Base-by-base conservation (phyloP, 2,888 invertebrate species). In the Oligia fasciuncula region DNA sequence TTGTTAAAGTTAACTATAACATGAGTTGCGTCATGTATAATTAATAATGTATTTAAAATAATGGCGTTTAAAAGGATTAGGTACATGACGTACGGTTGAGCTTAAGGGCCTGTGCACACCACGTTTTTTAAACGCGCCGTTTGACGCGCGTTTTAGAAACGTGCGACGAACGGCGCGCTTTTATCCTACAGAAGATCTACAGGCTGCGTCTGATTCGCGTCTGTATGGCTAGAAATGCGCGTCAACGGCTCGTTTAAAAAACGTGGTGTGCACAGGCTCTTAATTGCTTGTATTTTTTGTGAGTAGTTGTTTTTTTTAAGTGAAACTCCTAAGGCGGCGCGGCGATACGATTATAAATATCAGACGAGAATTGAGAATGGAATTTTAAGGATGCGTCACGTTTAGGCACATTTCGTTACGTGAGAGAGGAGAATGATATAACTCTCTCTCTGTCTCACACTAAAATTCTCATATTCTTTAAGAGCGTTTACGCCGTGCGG, bases 1-100 rank as follows among this genome's bases (percentile, higher is more conserved):
- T 91, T 90, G 88, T 90, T 91, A 87, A 89, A 85, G 85, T 89
- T 89, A 89, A 91, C 89, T 82, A 84, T 85, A 89, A 29, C 85
- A 90, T 91, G 90, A 88, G 84, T 85, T 91, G 88, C 88, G 84
- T 89, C 88, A 89, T 70, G 57, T 72, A 73, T 84, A 84, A 85
- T 88, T 85, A 83, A 89, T 85, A 82, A 81, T 80, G 17, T 73
- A 78, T 86, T 79, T 70, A 43, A 82, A 74, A 57, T 79, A 74
- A 75, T 78, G 46, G 49, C 35, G 23, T 54, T 76, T 66, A 40
- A 73, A 67, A 66, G 40, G 63, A 68, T 69, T 35, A 35, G 14
- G 35, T 73, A 75, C n/a, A 54, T n/a, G 29, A 35, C 29, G 40
- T 40, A 46, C 14, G 13, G 11, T 17, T 2, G 4, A 35, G 5